These are phyloP conservation scores for Leptopilina myrica DNA, from an alignment of 2,888 invertebrate genomes.

Conservation along the genomic window DNA sequence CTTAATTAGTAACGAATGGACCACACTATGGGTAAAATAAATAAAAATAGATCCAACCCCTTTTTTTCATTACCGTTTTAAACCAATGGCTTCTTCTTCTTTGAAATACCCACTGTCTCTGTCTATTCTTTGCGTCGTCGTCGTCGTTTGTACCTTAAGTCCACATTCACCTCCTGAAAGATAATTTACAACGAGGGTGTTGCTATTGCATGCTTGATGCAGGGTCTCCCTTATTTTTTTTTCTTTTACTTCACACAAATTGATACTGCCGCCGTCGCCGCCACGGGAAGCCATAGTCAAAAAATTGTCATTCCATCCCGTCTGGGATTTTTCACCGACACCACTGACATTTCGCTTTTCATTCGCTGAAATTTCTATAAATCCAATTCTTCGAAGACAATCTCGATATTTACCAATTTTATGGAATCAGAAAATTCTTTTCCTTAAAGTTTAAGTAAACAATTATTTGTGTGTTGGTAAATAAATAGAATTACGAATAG, in stretches of 20 bases:
- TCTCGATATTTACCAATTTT: too few relatives aligned
- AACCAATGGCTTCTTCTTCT: constrained; percentile 13
- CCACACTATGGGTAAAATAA: constrained; percentile 14
- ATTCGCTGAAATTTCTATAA: not conserved
- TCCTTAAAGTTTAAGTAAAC: too few relatives aligned
- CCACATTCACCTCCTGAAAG: constrained; percentile 55
- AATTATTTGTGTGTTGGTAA: too few relatives aligned
- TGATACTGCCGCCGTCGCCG: constrained; percentile 27
- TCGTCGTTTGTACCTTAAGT: constrained; percentile 45
- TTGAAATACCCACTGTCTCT: constrained; percentile 47
- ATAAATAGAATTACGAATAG: too few relatives aligned
- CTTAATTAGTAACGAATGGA: constrained; percentile 66
- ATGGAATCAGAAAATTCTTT: too few relatives aligned
- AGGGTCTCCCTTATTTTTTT: constrained; percentile 47
- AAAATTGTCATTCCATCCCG: constrained; percentile 42
- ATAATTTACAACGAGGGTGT: constrained; percentile 69
- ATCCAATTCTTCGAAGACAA: not conserved
- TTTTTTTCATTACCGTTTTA: constrained; percentile 30
- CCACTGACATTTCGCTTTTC: not conserved
- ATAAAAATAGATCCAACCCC: constrained; percentile 8
- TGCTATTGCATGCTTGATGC: constrained; percentile 64
- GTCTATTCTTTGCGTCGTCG: constrained; percentile 50
- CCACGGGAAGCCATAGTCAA: constrained; percentile 40
- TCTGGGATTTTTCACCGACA: constrained; percentile 34
- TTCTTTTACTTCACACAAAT: constrained; percentile 44